Conservation (phyloP, 2,888 invertebrate genomes). For the Tetragonula carbonaria region DNA sequence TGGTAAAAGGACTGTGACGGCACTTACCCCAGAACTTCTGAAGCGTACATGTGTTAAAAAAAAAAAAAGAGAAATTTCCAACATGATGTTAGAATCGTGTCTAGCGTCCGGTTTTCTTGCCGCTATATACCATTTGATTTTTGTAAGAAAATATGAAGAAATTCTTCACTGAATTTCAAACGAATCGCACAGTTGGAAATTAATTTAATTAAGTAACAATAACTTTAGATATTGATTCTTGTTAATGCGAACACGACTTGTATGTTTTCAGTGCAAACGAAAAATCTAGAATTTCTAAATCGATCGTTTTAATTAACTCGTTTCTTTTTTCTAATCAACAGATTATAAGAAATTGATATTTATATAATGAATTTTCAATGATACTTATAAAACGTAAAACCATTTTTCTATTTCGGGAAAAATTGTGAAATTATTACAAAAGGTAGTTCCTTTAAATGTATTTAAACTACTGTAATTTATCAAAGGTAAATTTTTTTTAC, state of each 20-base stretch:
- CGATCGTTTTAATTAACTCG: not conserved
- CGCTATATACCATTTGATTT: not conserved
- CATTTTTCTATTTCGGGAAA: not conserved
- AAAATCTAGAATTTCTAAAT: not conserved
- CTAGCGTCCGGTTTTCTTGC: not conserved
- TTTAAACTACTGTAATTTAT: not conserved
- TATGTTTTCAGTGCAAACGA: not conserved
- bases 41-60: too few species aligned
- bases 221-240: not conserved
- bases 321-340: too few species aligned
- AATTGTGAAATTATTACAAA: not conserved
- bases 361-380: not conserved
- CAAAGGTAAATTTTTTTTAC: not conserved
- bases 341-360: not conserved
- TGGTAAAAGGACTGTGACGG: too few species aligned
- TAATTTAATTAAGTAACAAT: too few species aligned
- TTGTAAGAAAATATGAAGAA: not conserved
- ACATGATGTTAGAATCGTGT: not conserved
- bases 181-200: too few species aligned
- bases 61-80: too few species aligned
- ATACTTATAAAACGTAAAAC: not conserved
- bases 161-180: too few species aligned
- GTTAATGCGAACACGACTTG: not conserved
- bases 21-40: too few species aligned
- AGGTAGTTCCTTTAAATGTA: not conserved